Base-by-base conservation (phyloP, 1,140 invertebrate genomes). In the Listronotus bonariensis region DNA sequence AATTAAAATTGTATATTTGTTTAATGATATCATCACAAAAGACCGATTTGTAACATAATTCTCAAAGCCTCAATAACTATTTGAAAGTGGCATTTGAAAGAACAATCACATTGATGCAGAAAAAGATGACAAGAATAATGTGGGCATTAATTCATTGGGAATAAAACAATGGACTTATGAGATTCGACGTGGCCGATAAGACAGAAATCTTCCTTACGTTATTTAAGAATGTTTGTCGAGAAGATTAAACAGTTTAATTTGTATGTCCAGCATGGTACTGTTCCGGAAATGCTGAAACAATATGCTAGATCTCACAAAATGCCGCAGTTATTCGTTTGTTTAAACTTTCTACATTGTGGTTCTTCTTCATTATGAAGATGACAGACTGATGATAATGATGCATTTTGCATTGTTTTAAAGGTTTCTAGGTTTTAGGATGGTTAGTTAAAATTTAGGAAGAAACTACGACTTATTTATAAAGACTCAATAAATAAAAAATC, bases 181-280 rank as follows among this genome's bases (percentile, higher is more conserved):
- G 67, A 68, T 68, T 34, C 56, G 56, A 68, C 67, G 67, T 68
- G 67, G 34, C 43, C 43, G 67, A 68, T 68, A 65, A 65, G 32
- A 51, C 14, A 45, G 56, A 49, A 56, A 64, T 63, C 67, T 68
- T 68, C 67, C 67, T 68, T 60, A 60, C 59, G 64, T 56, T 62
- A 49, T 52, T 54, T 56, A 63, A 63, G 61, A 62, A 62, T 15
- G 41, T 40, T 34, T 43, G 61, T 26, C 26, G 51, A 55, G 36
- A 15, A 63, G 53, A 63, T 31, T 40, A 55, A 63, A 56, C 52
- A 46, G 48, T 63, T 68, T 68, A 57, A 64, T 64, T 64, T 64
- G 60, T 68, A 68, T 68, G 61, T 58, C 61, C 55, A 63, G 62
- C 46, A 55, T 51, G 49, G 48, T 31, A 18, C 36, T 43, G 43